These are phyloP conservation scores for Hymenochirus boettgeri DNA, from an alignment of 2,113 vertebrate species.

Conservation along the genomic window DNA sequence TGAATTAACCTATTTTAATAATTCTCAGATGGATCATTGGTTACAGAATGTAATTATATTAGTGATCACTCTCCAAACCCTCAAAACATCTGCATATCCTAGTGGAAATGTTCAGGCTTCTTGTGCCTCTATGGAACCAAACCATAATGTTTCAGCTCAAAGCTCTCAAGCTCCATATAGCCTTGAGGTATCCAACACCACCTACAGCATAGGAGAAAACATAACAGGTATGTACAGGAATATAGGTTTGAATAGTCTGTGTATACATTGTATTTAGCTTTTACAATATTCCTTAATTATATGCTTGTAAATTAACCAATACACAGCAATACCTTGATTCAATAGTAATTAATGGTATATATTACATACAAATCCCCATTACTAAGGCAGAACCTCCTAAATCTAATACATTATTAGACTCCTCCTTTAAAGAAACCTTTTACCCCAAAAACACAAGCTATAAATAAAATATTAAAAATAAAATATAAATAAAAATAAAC, in stretches of 20 bases:
- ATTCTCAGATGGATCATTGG: constrained; percentile 3
- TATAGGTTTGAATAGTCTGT: neutral
- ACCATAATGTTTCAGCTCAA: constrained; percentile 30
- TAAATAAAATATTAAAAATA: no score
- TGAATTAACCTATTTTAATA: neutral
- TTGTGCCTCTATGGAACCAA: constrained; percentile 45
- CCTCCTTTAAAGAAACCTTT: no score
- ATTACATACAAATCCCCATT: no score
- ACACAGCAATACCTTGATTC: no score
- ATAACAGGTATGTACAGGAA: constrained; percentile 58
- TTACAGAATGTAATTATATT: neutral
- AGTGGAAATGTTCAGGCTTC: constrained; percentile 36
- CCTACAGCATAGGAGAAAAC: constrained; percentile 37
- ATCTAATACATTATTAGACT: no score
- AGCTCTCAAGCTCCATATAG: constrained; percentile 28
- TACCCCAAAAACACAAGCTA: no score
- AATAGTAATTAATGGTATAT: no score
- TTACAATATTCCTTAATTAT: no score
- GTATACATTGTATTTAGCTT: no score
- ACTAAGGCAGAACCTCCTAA: no score
- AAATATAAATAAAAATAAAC: no score
- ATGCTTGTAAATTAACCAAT: no score
- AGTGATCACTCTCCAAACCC: neutral
- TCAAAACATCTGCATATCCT: constrained; percentile 13
- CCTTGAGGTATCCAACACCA: neutral